A percentile compares a stretch with the other conserved stretches of the same genome.
Evolutionary conservation across 1,140 invertebrate species (phyloP).

Genomic region (Pygmarrhopalites habei): DNA sequence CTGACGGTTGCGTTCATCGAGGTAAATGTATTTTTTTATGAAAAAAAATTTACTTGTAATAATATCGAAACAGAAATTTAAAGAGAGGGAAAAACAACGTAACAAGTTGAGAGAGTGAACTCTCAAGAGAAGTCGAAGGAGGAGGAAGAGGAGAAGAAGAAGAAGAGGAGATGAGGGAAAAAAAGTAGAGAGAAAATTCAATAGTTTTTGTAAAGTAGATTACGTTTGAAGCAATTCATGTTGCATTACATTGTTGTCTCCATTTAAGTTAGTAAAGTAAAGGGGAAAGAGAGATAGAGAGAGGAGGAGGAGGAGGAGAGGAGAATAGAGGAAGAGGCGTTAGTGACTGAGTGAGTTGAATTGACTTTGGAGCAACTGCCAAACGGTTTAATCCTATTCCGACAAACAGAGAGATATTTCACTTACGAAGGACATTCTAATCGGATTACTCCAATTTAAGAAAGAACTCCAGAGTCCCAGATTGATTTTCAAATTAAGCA

Average conservation of each 20-base stretch:
- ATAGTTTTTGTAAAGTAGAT: neutral
- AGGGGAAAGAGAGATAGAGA: neutral
- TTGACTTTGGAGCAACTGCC: constrained; percentile 28
- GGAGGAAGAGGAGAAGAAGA: no score
- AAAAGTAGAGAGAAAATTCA: neutral
- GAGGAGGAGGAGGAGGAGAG: no score
- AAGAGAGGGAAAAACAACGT: neutral
- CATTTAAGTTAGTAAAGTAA: neutral
- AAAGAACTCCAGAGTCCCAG: constrained; percentile 28
- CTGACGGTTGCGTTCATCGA: neutral
- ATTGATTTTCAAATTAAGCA: constrained; percentile 26
- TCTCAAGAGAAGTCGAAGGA: neutral
- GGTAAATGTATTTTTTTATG: neutral
- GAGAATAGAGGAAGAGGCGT: no score
- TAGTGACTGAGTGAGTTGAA: constrained; percentile 12
- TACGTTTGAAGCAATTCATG: neutral
- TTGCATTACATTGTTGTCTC: neutral
- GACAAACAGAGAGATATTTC: constrained; percentile 32
- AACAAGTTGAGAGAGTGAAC: neutral
- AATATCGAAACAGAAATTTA: neutral
- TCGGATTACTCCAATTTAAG: constrained; percentile 37
- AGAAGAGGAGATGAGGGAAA: neutral
- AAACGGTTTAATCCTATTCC: constrained; percentile 32
- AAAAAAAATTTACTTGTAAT: neutral
- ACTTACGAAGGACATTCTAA: constrained; percentile 32